A percentile compares a stretch with the other conserved stretches of the same genome.
Evolutionary conservation across 2,113 vertebrate genomes (phyloP).

Genomic region (Chinchilla lanigera): DNA sequence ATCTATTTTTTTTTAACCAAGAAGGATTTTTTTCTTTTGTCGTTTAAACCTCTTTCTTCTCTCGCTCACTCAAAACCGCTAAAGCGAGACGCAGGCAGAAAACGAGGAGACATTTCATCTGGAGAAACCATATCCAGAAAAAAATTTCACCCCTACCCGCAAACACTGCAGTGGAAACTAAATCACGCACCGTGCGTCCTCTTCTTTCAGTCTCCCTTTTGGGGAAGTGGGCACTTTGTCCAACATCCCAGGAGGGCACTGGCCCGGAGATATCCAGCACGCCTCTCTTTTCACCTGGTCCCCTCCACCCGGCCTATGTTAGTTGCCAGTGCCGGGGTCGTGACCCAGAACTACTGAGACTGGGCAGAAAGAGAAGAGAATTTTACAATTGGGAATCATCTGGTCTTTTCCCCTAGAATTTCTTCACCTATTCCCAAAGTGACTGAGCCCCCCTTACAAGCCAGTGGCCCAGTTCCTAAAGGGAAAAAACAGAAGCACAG

Average conservation of each 20-base stretch:
- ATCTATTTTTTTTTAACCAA: not conserved
- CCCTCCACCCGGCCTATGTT: fast-evolving
- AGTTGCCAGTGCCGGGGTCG: fast-evolving
- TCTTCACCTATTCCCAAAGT: not conserved
- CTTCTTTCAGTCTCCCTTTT: not conserved
- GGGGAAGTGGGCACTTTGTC: not conserved
- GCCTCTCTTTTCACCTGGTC: not conserved
- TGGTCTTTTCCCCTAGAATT: not conserved
- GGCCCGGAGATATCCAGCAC: fast-evolving
- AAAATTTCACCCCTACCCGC: not conserved
- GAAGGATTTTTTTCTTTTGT: slow-evolving; percentile 50
- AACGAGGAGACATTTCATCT: not conserved
- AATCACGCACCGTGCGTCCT: fast-evolving
- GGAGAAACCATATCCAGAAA: not conserved
- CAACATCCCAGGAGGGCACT: not conserved
- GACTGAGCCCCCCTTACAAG: not conserved
- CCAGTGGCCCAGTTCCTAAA: not conserved
- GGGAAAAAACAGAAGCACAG: not conserved
- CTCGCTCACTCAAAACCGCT: not conserved
- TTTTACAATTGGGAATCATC: not conserved
- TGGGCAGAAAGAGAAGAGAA: not conserved
- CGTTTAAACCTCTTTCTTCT: not conserved
- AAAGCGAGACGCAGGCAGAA: not conserved
- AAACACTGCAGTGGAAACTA: not conserved
- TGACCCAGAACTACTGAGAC: not conserved